Conservation (phyloP, 2,113 vertebrate genomes). For the Rhinoptilus africanus region DNA sequence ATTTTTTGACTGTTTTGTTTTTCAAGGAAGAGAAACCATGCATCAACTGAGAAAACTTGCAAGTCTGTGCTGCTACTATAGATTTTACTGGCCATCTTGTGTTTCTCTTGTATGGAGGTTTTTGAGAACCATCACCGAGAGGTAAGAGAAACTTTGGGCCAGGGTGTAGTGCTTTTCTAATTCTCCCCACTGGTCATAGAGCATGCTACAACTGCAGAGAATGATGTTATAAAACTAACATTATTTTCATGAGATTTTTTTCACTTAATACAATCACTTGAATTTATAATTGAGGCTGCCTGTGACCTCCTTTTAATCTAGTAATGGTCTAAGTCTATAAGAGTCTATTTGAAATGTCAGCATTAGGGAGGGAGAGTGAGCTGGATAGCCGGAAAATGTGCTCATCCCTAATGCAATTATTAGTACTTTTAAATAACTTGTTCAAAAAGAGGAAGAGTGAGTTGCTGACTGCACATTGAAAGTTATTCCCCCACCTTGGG, state of each 20-base stretch:
- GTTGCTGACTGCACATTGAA: neutral
- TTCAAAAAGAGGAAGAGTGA: neutral
- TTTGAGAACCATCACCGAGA: neutral
- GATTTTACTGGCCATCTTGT: neutral
- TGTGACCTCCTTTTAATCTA: slow-evolving; percentile 34
- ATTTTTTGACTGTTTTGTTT: neutral
- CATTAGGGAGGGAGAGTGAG: neutral
- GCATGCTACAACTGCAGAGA: neutral
- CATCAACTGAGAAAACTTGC: neutral
- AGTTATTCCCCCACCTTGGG: neutral
- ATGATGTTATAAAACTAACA: neutral
- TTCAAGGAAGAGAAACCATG: neutral
- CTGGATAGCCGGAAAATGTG: neutral
- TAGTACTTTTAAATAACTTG: neutral
- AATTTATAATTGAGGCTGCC: neutral
- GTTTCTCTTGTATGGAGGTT: neutral
- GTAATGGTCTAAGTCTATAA: slow-evolving; percentile 18
- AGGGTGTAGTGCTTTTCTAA: neutral
- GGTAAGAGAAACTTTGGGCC: neutral
- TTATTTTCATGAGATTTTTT: neutral
- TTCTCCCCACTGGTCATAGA: neutral
- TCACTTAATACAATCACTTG: neutral
- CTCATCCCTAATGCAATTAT: slow-evolving; percentile 36
- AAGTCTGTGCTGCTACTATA: neutral
- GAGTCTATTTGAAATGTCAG: slow-evolving; percentile 9